Percentiles rank a stretch among this genome's conserved stretches.
These are phyloP conservation scores for Isoperla grammatica DNA, from an alignment of 2,888 invertebrate species.

Conservation along the genomic window DNA sequence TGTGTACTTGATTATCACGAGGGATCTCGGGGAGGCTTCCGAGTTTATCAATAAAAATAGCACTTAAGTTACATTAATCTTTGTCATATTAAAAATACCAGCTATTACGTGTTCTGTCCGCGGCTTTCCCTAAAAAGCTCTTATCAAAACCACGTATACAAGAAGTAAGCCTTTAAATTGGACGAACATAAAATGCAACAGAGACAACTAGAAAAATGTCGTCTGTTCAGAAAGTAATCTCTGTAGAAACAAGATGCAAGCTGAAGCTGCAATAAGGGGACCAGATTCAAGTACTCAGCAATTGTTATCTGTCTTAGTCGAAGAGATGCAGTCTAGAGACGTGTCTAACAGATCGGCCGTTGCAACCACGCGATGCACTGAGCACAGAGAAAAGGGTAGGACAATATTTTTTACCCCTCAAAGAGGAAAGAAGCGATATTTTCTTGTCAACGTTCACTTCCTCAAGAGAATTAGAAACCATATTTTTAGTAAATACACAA, in stretches of 20 bases:
- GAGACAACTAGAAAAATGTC: too few relatives aligned
- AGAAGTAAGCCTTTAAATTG: too few relatives aligned
- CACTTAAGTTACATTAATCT: slow-evolving; percentile 10
- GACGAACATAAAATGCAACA: too few relatives aligned
- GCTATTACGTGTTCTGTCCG: slow-evolving; percentile 10
- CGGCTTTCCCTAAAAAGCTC: background rate
- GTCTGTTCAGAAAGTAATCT: too few relatives aligned
- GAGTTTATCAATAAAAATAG: slow-evolving; percentile 12
- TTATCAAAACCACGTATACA: slow-evolving; percentile 9
- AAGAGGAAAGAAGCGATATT: slow-evolving; percentile 24
- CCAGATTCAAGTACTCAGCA: too few relatives aligned
- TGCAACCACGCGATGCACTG: too few relatives aligned
- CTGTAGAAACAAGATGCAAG: too few relatives aligned
- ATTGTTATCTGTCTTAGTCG: too few relatives aligned
- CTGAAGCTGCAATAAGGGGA: too few relatives aligned
- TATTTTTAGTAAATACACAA: slow-evolving; percentile 18
- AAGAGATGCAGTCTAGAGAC: too few relatives aligned
- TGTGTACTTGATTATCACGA: slow-evolving; percentile 2
- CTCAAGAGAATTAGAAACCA: slow-evolving; percentile 20
- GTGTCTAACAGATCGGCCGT: too few relatives aligned
- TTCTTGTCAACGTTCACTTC: slow-evolving; percentile 27
- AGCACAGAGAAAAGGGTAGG: slow-evolving; percentile 11
- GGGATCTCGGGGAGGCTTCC: background rate
- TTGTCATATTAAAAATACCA: slow-evolving; percentile 3
- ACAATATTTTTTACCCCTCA: slow-evolving; percentile 21